These are phyloP conservation scores for Natrix natrix DNA, from an alignment of 2,797 vertebrate species.

Conservation along the genomic window DNA sequence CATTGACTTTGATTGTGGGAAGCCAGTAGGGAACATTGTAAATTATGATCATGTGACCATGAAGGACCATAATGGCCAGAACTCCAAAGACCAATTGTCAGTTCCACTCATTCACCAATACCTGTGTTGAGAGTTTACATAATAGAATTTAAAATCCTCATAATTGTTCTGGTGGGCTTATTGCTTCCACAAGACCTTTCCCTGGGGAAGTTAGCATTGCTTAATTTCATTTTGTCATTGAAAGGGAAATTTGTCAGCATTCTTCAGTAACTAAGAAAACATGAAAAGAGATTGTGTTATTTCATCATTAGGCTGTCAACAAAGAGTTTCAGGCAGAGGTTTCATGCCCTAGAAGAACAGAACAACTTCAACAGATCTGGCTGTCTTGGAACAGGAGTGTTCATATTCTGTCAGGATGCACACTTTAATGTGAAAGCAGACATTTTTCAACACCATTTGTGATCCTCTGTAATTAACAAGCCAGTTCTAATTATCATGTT, in stretches of 20 bases:
- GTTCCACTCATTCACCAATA: neutral
- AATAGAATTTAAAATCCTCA: neutral
- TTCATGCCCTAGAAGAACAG: neutral
- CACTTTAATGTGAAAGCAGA: neutral
- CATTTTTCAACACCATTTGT: conserved; percentile 43
- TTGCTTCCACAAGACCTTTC: neutral
- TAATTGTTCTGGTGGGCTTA: neutral
- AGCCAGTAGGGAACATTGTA: neutral
- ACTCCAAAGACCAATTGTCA: neutral
- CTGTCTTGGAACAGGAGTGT: neutral
- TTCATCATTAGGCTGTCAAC: neutral
- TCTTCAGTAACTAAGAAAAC: neutral
- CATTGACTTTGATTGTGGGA: neutral
- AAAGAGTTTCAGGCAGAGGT: neutral
- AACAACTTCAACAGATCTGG: neutral
- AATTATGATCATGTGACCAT: neutral
- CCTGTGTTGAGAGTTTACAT: neutral
- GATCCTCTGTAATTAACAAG: conserved; percentile 52
- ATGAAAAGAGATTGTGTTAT: neutral
- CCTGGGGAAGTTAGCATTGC: neutral
- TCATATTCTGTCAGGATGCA: neutral
- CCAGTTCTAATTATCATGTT: conserved; percentile 31
- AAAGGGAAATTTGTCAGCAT: neutral
- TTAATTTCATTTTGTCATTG: too few species aligned
- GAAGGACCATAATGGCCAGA: neutral